Percentiles rank a stretch among this genome's conserved stretches.
These are phyloP conservation scores for Phyto melanocephala DNA, from an alignment of 2,888 invertebrate species.

Conservation along the genomic window DNA sequence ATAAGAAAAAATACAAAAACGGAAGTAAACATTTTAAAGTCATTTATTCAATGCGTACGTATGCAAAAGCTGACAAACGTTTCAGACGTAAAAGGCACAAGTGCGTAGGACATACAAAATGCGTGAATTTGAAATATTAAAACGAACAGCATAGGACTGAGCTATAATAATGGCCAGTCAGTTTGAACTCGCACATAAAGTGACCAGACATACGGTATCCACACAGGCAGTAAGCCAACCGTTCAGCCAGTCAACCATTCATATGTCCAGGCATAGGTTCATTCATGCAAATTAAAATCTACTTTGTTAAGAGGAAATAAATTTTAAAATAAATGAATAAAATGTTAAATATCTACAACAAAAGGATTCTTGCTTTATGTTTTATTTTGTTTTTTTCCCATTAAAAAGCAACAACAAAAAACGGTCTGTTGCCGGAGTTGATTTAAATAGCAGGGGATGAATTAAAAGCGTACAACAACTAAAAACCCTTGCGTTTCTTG, in stretches of 20 bases:
- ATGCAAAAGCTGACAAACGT: slow-evolving; percentile 11
- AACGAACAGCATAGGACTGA: background rate
- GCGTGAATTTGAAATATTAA: slow-evolving; percentile 25
- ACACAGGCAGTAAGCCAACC: background rate
- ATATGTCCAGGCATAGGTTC: slow-evolving; percentile 53
- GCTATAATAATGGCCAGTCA: slow-evolving; percentile 37
- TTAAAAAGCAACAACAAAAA: background rate
- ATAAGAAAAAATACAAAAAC: slow-evolving; percentile 23
- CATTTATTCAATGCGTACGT: slow-evolving; percentile 64
- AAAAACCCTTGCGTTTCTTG: background rate
- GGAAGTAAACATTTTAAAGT: slow-evolving; percentile 62
- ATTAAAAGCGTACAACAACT: slow-evolving; percentile 18
- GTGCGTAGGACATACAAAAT: slow-evolving; percentile 44
- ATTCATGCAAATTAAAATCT: slow-evolving; percentile 68
- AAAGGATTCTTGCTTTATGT: slow-evolving; percentile 45
- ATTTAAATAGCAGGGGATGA: slow-evolving; percentile 37
- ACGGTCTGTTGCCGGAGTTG: too few relatives aligned
- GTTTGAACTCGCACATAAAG: background rate
- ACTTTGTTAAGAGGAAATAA: slow-evolving; percentile 65
- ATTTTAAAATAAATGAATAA: slow-evolving; percentile 69
- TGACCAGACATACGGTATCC: slow-evolving; percentile 25
- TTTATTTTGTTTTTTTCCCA: background rate
- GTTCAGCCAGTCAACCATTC: slow-evolving; percentile 36
- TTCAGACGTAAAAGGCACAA: background rate
- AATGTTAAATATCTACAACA: slow-evolving; percentile 63